Conservation (phyloP, 2,113 vertebrate species). For the Mus musculus region GRCm39 chr5:89450501-89451000, state of each 20-base stretch:
- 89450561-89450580: not conserved
- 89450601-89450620: not conserved
- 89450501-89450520: not conserved
- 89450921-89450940: conserved; percentile 20
- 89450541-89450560: no score
- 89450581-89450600: not conserved
- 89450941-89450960: conserved; percentile 27
- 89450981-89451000: not conserved
- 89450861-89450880: no score
- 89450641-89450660: not conserved
- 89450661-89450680: not conserved
- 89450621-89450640: not conserved
- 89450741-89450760: not conserved
- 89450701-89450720: not conserved
- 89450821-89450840: not conserved
- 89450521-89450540: not conserved
- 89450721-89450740: not conserved
- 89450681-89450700: not conserved
- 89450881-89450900: not conserved
- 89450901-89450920: conserved; percentile 42
- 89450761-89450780: not conserved
- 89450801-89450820: not conserved
- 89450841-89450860: not conserved
- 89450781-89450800: not conserved
- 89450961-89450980: not conserved